A percentile compares a stretch with the other conserved stretches of the same genome.
These are phyloP conservation scores for Eupithecia dodoneata DNA, from an alignment of 2,888 invertebrate species.

Conservation along the genomic window DNA sequence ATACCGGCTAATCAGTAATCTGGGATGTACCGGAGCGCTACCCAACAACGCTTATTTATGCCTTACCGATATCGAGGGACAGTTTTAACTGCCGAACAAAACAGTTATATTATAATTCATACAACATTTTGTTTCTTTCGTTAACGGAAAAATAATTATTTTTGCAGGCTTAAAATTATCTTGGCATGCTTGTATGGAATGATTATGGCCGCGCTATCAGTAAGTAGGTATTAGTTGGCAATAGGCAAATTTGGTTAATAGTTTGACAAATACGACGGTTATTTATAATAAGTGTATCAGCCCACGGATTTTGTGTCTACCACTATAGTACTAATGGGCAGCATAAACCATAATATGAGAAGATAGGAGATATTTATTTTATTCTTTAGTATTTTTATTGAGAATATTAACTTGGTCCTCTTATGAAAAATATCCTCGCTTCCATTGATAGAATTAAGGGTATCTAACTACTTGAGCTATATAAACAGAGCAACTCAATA, in stretches of 20 bases:
- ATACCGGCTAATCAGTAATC: conserved; percentile 75
- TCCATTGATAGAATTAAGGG: conserved; percentile 53
- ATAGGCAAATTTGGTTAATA: background rate
- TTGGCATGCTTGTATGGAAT: background rate
- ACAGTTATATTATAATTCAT: conserved; percentile 62
- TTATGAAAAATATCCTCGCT: conserved; percentile 39
- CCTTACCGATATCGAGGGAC: conserved; percentile 71
- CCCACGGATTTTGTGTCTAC: background rate
- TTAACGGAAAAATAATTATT: conserved; percentile 10
- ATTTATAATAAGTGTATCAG: background rate
- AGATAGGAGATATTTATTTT: background rate
- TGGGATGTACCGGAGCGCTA: conserved; percentile 70
- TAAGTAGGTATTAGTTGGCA: background rate
- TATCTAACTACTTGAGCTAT: conserved; percentile 45
- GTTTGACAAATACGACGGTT: background rate
- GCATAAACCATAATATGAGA: background rate
- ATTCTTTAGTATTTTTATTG: background rate
- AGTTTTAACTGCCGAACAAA: conserved; percentile 66
- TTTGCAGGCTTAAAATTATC: background rate
- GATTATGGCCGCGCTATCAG: background rate
- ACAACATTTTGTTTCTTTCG: conserved; percentile 26
- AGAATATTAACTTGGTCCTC: background rate
- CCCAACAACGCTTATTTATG: conserved; percentile 78
- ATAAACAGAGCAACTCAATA: conserved; percentile 54
- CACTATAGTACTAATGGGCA: too few relatives aligned